These are phyloP conservation scores for Agrotis exclamationis DNA, from an alignment of 2,888 invertebrate genomes.

Conservation along the genomic window DNA sequence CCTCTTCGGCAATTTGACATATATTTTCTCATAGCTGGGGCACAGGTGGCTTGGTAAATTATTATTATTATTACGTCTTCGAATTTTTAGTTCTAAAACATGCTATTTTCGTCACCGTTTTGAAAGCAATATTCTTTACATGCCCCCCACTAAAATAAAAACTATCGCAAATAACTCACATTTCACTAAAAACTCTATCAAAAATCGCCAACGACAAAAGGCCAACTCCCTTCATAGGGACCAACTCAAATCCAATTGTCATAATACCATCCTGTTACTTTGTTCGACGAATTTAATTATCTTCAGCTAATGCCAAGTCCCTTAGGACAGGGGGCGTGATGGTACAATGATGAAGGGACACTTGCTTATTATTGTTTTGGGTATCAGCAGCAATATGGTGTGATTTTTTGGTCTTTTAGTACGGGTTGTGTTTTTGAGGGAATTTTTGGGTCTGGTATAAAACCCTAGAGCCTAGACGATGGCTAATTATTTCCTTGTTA, in stretches of 20 bases:
- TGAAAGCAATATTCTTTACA: background rate
- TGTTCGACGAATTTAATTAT: conserved; percentile 83
- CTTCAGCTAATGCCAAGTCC: conserved; percentile 73
- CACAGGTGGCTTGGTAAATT: no score
- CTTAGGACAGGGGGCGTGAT: conserved; percentile 69
- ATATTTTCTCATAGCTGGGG: no score
- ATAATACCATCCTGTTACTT: conserved; percentile 79
- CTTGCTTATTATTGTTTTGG: conserved; percentile 79
- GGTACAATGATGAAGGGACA: conserved; percentile 44
- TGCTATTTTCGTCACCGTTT: no score
- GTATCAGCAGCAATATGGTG: conserved; percentile 75
- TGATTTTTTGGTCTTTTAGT: conserved; percentile 66
- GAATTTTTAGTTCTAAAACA: no score
- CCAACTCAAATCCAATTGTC: conserved; percentile 77
- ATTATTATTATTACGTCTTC: no score
- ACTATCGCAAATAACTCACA: background rate
- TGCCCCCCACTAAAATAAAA: conserved; percentile 14
- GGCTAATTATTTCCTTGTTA: background rate
- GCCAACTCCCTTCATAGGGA: conserved; percentile 60
- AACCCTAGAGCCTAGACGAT: background rate
- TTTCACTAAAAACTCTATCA: conserved; percentile 50
- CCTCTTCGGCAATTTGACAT: no score
- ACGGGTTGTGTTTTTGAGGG: background rate
- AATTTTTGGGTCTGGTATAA: background rate
- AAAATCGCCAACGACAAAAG: conserved; percentile 57